These are phyloP conservation scores for Dolichopus griseipennis DNA, from an alignment of 2,888 invertebrate genomes.

Conservation along the genomic window DNA sequence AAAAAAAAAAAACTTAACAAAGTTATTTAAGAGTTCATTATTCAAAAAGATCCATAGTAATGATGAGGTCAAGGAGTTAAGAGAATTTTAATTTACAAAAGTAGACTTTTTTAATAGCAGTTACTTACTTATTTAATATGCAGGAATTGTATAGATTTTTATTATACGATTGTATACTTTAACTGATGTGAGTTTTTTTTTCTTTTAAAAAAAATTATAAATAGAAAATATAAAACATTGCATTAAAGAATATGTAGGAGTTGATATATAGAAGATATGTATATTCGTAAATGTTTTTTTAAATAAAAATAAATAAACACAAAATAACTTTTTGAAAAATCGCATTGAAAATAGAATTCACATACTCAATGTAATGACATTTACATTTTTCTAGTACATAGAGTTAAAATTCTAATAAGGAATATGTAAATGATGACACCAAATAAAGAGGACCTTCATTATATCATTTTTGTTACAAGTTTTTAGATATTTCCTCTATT, in stretches of 20 bases:
- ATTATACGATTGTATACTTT: background rate
- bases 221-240: background rate
- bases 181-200: background rate
- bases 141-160: background rate
- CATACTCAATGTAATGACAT: no score
- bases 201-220: background rate
- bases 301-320: no score
- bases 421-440: background rate
- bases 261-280: background rate
- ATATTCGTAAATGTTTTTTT: no score
- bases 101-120: background rate
- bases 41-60: background rate
- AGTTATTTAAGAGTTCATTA: slow-evolving; percentile 6
- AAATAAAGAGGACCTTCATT: background rate
- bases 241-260: background rate
- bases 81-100: background rate
- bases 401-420: background rate
- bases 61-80: slow-evolving; percentile 1
- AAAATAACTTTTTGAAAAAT: no score
- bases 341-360: no score
- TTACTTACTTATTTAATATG: background rate
- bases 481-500: no score
- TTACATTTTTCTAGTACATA: no score
- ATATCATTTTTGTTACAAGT: background rate
- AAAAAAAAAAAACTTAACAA: no score